Conservation (phyloP, 2,113 vertebrate species). For the Scatophagus argus region DNA sequence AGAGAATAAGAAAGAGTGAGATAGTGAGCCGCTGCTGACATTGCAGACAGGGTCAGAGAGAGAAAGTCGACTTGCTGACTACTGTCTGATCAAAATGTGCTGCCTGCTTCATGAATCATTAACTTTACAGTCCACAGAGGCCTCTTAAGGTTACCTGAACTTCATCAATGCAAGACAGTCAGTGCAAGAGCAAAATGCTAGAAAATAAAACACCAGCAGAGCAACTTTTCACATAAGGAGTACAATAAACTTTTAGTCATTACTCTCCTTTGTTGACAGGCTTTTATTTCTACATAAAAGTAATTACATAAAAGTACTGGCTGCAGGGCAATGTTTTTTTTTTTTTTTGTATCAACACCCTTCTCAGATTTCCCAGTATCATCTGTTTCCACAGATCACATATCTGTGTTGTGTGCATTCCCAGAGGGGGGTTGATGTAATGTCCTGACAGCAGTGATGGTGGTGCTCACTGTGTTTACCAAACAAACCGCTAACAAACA, state of each 20-base stretch:
- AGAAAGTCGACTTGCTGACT: slow-evolving; percentile 39
- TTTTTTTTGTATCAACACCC: slow-evolving; percentile 18
- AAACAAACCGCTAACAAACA: slow-evolving; percentile 68
- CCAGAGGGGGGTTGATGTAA: slow-evolving; percentile 8
- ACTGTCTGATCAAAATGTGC: slow-evolving; percentile 47
- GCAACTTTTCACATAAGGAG: background rate
- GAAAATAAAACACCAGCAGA: background rate
- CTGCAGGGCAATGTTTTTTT: background rate
- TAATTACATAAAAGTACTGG: background rate
- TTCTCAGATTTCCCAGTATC: slow-evolving; percentile 50
- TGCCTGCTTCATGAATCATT: slow-evolving; percentile 74
- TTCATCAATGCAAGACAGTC: slow-evolving; percentile 14
- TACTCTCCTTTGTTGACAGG: background rate
- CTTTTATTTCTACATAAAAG: background rate
- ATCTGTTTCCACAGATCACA: slow-evolving; percentile 60
- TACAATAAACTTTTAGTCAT: background rate
- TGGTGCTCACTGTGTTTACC: slow-evolving; percentile 64
- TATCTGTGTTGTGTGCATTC: slow-evolving; percentile 44
- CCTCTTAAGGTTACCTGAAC: slow-evolving; percentile 40
- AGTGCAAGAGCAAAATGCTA: slow-evolving; percentile 5
- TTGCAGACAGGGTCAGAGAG: slow-evolving; percentile 42
- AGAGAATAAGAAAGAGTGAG: background rate
- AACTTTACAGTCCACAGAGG: slow-evolving; percentile 56
- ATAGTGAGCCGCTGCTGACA: slow-evolving; percentile 33
- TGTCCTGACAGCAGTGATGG: slow-evolving; percentile 45